These are phyloP conservation scores for Tenthredo distinguenda DNA, from an alignment of 2,888 invertebrate genomes.

Conservation along the genomic window DNA sequence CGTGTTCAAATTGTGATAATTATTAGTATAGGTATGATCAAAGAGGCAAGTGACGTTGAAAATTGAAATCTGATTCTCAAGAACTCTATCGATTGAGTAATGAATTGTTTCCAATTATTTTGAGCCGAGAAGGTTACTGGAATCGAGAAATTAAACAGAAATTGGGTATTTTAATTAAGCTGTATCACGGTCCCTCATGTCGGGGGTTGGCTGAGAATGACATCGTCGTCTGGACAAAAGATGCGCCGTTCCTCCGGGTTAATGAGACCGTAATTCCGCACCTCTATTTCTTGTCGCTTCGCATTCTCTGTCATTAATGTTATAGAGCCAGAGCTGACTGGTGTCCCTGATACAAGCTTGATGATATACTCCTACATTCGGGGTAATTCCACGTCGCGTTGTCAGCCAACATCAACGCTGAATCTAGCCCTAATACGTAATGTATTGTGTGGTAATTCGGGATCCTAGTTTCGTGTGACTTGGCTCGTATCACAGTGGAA, in stretches of 20 bases:
- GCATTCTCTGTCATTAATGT: constrained; percentile 15
- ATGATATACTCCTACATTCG: background rate
- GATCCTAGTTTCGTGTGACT: background rate
- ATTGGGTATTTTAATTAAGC: constrained; percentile 22
- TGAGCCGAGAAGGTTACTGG: background rate
- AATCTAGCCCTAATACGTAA: background rate
- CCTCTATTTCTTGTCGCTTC: background rate
- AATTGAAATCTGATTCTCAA: background rate
- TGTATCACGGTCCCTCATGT: background rate
- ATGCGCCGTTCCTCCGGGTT: constrained; percentile 15
- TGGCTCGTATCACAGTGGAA: background rate
- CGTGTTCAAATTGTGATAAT: background rate
- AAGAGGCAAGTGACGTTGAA: background rate
- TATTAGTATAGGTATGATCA: background rate
- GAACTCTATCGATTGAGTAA: background rate
- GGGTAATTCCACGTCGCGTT: background rate
- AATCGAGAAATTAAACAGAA: background rate
- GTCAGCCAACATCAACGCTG: background rate
- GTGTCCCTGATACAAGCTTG: background rate
- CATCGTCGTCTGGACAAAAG: constrained; percentile 10
- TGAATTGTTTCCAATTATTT: background rate
- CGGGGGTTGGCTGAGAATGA: background rate
- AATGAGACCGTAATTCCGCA: constrained; percentile 36
- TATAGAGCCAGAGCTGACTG: background rate
- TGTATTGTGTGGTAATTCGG: background rate